Conservation (phyloP, 2,113 vertebrate genomes). For the Stigmatopora nigra region DNA sequence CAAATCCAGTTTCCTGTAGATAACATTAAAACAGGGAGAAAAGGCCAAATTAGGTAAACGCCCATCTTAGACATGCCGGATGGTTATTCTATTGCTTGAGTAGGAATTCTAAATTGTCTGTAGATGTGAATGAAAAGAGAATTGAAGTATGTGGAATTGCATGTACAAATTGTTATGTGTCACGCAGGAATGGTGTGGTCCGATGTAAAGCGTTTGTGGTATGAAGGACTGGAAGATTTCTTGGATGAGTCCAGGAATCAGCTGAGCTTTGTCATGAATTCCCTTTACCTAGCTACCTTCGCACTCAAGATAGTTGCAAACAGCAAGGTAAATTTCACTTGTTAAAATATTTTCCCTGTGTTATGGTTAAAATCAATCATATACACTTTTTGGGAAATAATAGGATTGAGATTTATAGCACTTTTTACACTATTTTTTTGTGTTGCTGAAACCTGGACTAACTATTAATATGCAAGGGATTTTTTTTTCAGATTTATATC, state of each 20-base stretch:
- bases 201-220: conserved; percentile 96
- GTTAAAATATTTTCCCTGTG: not conserved
- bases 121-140: too few species aligned
- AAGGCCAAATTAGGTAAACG: not conserved
- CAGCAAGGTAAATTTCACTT: conserved; percentile 77
- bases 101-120: too few species aligned
- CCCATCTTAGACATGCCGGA: not conserved
- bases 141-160: not conserved
- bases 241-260: conserved; percentile 96
- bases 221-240: conserved; percentile 94
- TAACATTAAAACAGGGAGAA: not conserved
- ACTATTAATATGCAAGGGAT: too few species aligned
- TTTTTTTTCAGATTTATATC: not conserved
- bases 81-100: too few species aligned
- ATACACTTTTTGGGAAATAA: too few species aligned
- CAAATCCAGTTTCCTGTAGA: not conserved
- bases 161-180: not conserved
- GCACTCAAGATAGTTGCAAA: conserved; percentile 94
- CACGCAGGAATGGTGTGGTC: conserved; percentile 97
- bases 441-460: too few species aligned
- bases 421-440: too few species aligned
- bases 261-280: conserved; percentile 98
- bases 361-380: not conserved
- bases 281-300: conserved; percentile 93
- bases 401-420: too few species aligned